A percentile compares a stretch with the other conserved stretches of the same genome.
Evolutionary conservation across 2,888 invertebrate species (phyloP).

Genomic region (Heliconius aoede): DNA sequence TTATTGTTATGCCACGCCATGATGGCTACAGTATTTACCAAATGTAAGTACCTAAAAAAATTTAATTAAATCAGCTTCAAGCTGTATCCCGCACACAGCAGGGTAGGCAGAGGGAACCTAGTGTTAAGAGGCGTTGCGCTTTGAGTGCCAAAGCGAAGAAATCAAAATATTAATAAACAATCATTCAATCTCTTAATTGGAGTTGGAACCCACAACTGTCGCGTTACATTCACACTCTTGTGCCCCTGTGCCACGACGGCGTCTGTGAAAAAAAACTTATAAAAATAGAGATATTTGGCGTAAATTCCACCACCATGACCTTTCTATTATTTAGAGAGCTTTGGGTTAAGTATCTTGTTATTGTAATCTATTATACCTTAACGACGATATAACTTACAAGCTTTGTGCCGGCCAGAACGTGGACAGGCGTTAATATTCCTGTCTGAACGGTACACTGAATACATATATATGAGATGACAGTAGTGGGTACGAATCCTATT

Average conservation of each 20-base stretch:
- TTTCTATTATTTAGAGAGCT: neutral
- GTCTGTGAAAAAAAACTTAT: neutral
- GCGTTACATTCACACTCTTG: too few relatives aligned
- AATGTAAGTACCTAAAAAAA: neutral
- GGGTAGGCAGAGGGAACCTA: too few relatives aligned
- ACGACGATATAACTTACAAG: constrained; percentile 19
- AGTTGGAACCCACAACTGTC: too few relatives aligned
- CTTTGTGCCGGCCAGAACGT: neutral
- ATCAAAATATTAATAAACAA: too few relatives aligned
- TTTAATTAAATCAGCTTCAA: too few relatives aligned
- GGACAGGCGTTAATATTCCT: constrained; percentile 9
- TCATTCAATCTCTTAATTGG: too few relatives aligned
- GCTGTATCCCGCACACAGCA: too few relatives aligned
- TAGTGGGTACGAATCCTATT: neutral
- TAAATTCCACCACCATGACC: constrained; percentile 31
- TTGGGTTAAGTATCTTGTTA: constrained; percentile 10
- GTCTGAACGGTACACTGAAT: neutral
- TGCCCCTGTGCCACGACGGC: too few relatives aligned
- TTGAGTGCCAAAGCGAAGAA: too few relatives aligned
- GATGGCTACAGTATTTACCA: too few relatives aligned
- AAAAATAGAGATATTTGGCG: neutral
- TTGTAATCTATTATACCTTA: constrained; percentile 21
- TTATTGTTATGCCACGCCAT: too few relatives aligned
- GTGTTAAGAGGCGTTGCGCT: too few relatives aligned
- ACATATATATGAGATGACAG: neutral